phyloP scores from a whole-genome alignment of 1,140 invertebrate genomes.

The Harlomillsia oculata region DNA sequence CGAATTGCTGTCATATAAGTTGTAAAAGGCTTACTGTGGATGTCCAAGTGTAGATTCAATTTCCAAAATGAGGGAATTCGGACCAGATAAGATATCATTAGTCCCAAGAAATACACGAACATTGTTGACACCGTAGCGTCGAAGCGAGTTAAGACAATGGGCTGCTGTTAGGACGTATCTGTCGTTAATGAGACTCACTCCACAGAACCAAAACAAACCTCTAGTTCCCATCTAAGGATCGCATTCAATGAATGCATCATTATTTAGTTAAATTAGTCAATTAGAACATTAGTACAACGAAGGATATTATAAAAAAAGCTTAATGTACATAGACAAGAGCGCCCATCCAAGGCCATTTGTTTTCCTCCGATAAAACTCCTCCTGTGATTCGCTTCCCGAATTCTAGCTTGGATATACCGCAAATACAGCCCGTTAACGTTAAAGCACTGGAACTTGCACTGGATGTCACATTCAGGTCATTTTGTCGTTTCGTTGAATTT shows the following conservation, averaged over 20 bases:
- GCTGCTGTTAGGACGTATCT: not conserved
- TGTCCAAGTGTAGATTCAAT: not conserved
- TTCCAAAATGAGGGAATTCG: not conserved
- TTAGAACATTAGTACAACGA: not conserved
- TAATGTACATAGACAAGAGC: constrained; percentile 6
- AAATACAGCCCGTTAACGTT: too few relatives aligned
- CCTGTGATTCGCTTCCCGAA: not conserved
- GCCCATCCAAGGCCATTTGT: constrained; percentile 10
- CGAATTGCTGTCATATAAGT: not conserved
- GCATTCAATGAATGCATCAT: too few relatives aligned
- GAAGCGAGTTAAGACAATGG: constrained; percentile 4
- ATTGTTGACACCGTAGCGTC: not conserved
- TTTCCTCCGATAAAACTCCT: not conserved
- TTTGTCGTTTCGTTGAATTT: too few relatives aligned
- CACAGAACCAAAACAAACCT: constrained; percentile 5
- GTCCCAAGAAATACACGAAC: constrained; percentile 1
- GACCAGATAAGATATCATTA: constrained; percentile 1
- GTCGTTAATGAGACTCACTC: constrained; percentile 4
- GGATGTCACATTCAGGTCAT: too few relatives aligned
- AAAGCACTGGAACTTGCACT: too few relatives aligned
- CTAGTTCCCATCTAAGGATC: not conserved
- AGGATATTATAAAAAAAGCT: not conserved
- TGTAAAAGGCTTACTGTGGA: too few relatives aligned
- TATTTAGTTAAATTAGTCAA: not conserved
- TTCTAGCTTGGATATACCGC: too few relatives aligned